Evolutionary conservation across 2,797 vertebrate species (phyloP).

Genomic region (Enteromius mattozi): DNA sequence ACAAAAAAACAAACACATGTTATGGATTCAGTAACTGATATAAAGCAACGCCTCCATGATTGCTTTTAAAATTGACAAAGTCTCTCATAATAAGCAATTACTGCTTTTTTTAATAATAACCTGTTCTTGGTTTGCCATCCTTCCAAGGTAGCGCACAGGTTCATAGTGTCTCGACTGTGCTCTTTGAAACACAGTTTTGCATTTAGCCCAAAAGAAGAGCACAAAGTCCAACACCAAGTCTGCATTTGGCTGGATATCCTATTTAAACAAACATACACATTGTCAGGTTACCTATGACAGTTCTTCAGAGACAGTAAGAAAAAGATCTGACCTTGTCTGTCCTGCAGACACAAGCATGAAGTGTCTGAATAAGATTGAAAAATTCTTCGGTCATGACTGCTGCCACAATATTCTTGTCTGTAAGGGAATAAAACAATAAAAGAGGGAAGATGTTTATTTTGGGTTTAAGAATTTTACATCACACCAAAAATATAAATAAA

Average conservation of each 20-base stretch:
- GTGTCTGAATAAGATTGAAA: slow-evolving; percentile 74
- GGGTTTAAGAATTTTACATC: neutral
- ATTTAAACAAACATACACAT: slow-evolving; percentile 50
- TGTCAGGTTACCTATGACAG: neutral
- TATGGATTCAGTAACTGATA: neutral
- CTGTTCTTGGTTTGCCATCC: slow-evolving; percentile 75
- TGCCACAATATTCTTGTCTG: slow-evolving; percentile 63
- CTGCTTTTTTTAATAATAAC: slow-evolving; percentile 65
- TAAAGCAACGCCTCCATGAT: neutral
- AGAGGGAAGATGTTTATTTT: neutral
- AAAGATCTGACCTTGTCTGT: slow-evolving; percentile 77
- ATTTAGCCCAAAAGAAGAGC: slow-evolving; percentile 86
- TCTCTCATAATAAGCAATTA: neutral
- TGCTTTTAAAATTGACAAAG: neutral
- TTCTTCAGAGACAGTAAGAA: neutral
- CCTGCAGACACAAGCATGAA: slow-evolving; percentile 79
- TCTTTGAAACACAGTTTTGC: slow-evolving; percentile 79
- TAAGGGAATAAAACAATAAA: slow-evolving; percentile 65
- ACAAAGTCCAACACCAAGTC: slow-evolving; percentile 85
- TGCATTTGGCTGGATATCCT: slow-evolving; percentile 81
- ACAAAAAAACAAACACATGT: neutral
- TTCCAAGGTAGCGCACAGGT: slow-evolving; percentile 68
- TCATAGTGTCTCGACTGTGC: slow-evolving; percentile 70
- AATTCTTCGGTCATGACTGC: slow-evolving; percentile 74
- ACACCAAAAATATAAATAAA: neutral